phyloP scores from a whole-genome alignment of 2,888 invertebrate species.

The Caenorhabditis uteleia region DNA sequence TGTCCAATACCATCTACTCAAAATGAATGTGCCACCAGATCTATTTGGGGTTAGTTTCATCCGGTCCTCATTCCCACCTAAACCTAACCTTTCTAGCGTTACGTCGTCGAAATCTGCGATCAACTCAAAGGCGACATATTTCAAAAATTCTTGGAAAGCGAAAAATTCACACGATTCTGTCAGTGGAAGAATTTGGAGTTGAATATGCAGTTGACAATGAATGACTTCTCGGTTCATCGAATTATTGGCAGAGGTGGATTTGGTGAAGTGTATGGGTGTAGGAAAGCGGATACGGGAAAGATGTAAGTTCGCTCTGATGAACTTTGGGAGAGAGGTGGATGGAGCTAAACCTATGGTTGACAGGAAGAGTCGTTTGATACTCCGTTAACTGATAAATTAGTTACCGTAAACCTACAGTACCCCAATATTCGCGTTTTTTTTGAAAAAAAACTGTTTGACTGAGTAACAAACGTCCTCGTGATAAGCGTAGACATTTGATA shows the following conservation, averaged over 20 bases:
- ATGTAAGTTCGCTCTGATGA: slow-evolving; percentile 76
- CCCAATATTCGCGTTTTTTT: too few species aligned
- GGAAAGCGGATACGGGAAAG: slow-evolving; percentile 99
- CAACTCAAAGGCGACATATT: slow-evolving; percentile 95
- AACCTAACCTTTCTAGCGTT: slow-evolving; percentile 82
- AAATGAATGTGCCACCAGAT: slow-evolving; percentile 93
- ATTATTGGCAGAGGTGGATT: slow-evolving; percentile 99
- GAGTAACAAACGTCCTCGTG: too few species aligned
- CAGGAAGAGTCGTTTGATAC: too few species aligned
- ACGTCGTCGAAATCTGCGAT: slow-evolving; percentile 98
- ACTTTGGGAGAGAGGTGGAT: neutral
- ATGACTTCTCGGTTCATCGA: slow-evolving; percentile 99
- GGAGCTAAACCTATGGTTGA: too few species aligned
- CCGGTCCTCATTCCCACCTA: too few species aligned
- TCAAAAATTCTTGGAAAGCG: slow-evolving; percentile 94
- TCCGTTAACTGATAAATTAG: neutral
- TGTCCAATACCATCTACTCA: slow-evolving; percentile 95
- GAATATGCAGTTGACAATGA: slow-evolving; percentile 99
- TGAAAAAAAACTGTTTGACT: too few species aligned
- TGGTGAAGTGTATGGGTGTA: slow-evolving; percentile 98
- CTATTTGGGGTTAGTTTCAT: slow-evolving; percentile 86
- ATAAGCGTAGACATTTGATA: too few species aligned
- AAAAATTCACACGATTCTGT: slow-evolving; percentile 98
- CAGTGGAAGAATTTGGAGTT: slow-evolving; percentile 99
- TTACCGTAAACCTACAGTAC: neutral